Conservation (phyloP, 2,888 invertebrate genomes). For the Athrips mouffetella region DNA sequence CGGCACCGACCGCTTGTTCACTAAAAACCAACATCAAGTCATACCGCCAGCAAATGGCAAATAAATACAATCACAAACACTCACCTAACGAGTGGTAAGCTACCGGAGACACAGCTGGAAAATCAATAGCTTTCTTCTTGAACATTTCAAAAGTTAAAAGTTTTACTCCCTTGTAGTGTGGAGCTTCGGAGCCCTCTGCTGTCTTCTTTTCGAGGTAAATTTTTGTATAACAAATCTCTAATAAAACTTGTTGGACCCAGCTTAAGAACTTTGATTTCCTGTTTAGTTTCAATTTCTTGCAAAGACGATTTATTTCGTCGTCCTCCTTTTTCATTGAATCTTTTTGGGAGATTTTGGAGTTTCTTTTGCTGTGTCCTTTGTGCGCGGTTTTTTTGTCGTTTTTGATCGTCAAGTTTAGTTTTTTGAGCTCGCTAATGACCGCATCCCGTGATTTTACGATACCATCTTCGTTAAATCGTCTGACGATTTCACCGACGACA, state of each 20-base stretch:
- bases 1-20: slow-evolving; percentile 83
- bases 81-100: slow-evolving; percentile 83
- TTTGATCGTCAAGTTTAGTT: slow-evolving; percentile 81
- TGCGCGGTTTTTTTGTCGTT: slow-evolving; percentile 76
- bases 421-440: slow-evolving; percentile 79
- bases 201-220: slow-evolving; percentile 68
- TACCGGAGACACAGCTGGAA: slow-evolving; percentile 79
- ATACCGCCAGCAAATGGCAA: too few species aligned
- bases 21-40: too few species aligned
- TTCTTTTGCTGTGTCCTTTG: slow-evolving; percentile 51
- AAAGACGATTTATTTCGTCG: slow-evolving; percentile 65
- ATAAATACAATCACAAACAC: too few species aligned
- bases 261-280: slow-evolving; percentile 76
- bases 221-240: slow-evolving; percentile 85
- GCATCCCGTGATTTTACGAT: slow-evolving; percentile 78
- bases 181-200: not conserved
- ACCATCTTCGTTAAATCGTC: slow-evolving; percentile 79
- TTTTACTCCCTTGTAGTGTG: slow-evolving; percentile 26
- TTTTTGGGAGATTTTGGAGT: slow-evolving; percentile 30
- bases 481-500: slow-evolving; percentile 80
- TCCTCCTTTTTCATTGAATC: slow-evolving; percentile 49
- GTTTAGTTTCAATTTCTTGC: slow-evolving; percentile 79
- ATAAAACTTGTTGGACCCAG: slow-evolving; percentile 84
- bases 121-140: slow-evolving; percentile 37
- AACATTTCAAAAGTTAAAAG: slow-evolving; percentile 35